Percentiles rank a stretch among this genome's conserved stretches.
Conservation (phyloP, 2,888 invertebrate genomes). For the Drosophila seclusa region DNA sequence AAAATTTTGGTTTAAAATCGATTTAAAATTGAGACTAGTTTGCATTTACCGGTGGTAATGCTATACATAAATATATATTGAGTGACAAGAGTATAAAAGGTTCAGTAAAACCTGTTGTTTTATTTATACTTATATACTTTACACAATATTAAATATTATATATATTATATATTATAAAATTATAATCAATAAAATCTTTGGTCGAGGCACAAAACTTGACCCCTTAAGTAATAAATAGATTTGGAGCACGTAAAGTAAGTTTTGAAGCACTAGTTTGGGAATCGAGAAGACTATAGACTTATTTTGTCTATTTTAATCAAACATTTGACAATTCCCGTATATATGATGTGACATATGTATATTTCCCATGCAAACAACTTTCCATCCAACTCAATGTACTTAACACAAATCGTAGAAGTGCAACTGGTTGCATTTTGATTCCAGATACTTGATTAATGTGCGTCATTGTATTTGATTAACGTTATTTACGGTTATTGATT, state of each 20-base stretch:
- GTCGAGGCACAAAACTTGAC: accelerated
- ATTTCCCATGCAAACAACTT: background rate
- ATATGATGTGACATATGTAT: background rate
- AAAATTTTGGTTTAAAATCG: background rate
- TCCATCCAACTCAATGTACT: background rate
- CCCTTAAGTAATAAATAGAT: background rate
- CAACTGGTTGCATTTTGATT: conserved; percentile 40
- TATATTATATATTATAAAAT: no score
- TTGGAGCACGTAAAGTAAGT: background rate
- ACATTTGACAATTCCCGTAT: background rate
- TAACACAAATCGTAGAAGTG: conserved; percentile 17
- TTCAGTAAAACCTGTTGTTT: background rate
- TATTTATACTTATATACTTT: no score
- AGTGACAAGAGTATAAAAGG: background rate
- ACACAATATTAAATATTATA: background rate
- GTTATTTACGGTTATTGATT: conserved; percentile 54
- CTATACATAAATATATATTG: background rate
- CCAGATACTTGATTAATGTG: conserved; percentile 33
- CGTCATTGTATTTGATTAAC: conserved; percentile 17
- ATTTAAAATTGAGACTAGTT: no score
- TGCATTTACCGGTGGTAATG: background rate
- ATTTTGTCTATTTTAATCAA: background rate
- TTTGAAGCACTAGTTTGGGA: background rate
- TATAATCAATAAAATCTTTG: background rate
- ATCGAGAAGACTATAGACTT: background rate